Evolutionary conservation across 1,140 invertebrate genomes (phyloP).

Genomic region (Lutraria rhynchaena): DNA sequence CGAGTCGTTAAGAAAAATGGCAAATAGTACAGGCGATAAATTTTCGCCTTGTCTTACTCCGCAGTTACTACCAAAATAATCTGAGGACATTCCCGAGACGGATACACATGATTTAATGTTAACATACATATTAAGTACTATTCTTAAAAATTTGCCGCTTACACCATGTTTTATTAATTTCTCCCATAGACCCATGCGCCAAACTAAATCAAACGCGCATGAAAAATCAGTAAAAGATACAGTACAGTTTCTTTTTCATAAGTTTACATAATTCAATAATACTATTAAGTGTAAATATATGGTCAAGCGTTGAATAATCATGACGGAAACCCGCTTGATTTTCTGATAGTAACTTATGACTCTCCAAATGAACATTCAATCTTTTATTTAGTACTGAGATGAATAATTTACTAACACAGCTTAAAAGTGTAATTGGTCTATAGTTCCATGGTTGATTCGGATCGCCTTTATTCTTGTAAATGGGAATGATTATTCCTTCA

Average conservation of each 20-base stretch:
- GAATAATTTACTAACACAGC: conserved; percentile 59
- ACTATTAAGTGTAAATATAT: no score
- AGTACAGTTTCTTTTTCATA: conserved; percentile 1
- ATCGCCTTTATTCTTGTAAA: conserved; percentile 56
- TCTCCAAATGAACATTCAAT: conserved; percentile 23
- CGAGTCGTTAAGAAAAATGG: no score
- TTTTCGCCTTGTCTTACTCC: no score
- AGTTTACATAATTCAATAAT: not conserved
- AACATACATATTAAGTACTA: not conserved
- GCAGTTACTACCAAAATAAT: no score
- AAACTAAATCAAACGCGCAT: conserved; percentile 10
- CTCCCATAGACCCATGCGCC: conserved; percentile 5
- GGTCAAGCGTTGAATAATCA: no score
- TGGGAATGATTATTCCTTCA: conserved; percentile 32
- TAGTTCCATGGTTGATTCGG: conserved; percentile 41
- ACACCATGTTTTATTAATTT: no score
- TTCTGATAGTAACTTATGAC: conserved; percentile 4
- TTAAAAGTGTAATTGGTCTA: conserved; percentile 47
- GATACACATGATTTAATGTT: conserved; percentile 19
- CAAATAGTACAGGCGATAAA: no score
- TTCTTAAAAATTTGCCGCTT: conserved; percentile 3
- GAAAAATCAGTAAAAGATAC: conserved; percentile 29
- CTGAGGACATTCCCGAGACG: no score
- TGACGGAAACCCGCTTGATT: conserved; percentile 40
- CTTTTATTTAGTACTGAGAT: conserved; percentile 52